Base-by-base conservation (phyloP, 2,797 vertebrate genomes). In the Cercopithecus diana region DNA sequence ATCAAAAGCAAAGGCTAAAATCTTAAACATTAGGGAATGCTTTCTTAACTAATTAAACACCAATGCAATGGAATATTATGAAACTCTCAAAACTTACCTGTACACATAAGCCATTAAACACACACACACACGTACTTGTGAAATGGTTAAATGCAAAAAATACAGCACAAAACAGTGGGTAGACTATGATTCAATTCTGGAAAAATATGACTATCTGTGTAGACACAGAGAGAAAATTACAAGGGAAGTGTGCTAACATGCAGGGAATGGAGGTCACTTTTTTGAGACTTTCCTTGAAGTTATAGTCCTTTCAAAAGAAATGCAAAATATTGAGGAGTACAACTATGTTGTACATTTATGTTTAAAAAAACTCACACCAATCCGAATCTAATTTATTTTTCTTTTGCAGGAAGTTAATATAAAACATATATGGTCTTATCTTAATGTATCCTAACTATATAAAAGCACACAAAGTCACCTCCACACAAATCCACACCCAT, bases 101-200 rank as follows among this genome's bases (percentile, higher is more conserved):
- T 67, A n/a, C 36, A 70, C 64, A n/a, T 67, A 96, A 82, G n/a
- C 4, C n/a, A 80, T 81, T 89, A 77, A 50, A 89, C 55, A 81
- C 6, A 55, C 11, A 45, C 30, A 61, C 19, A 30, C 39, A 10
- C 24, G 10, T 45, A 67, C 20, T 39, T 84, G 15, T 61, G n/a
- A 87, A 80, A 70, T 13, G 4, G 14, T 57, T 75, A 73, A 81
- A 1, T 45, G 17, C 20, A 67, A 45, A 73, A 85, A 41, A 10
- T 26, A 50, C 36, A 61, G 36, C 10, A 26, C 19, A 50, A 24
- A 70, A 82, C 1, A 13, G 7, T 22, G 45, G 7, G 75, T 30
- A 84, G 64, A 70, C 52, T 14, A 39, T 19, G 45, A 57, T 7
- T 24, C 73, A 50, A 14, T 45, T 64, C 22, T 0, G 1, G 61